Conservation (phyloP, 1,140 invertebrate genomes). For the Wasmannia auropunctata region DNA sequence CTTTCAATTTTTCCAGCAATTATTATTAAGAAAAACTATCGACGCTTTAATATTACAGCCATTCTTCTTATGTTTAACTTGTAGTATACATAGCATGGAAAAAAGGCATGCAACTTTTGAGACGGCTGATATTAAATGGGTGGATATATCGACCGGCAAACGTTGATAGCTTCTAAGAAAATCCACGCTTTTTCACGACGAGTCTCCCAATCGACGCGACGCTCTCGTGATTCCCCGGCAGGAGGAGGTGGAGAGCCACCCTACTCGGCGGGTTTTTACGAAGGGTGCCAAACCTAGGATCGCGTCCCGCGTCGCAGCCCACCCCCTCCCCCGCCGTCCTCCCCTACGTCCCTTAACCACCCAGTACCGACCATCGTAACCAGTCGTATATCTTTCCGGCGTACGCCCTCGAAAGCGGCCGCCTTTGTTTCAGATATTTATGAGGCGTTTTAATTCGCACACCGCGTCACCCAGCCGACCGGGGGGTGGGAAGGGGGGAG, state of each 20-base stretch:
- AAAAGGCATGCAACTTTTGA: constrained; percentile 28
- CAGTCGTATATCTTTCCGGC: constrained; percentile 83
- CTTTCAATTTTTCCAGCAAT: neutral
- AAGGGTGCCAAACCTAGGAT: constrained; percentile 39
- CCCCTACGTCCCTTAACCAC: constrained; percentile 63
- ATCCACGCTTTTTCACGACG: constrained; percentile 39
- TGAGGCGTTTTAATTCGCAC: constrained; percentile 86
- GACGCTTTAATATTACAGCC: neutral
- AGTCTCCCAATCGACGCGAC: constrained; percentile 28
- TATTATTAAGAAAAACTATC: neutral
- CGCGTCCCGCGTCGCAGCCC: constrained; percentile 47
- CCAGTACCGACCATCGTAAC: constrained; percentile 74
- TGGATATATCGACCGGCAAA: constrained; percentile 30
- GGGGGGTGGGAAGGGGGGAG: constrained; percentile 25
- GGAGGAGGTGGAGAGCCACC: constrained; percentile 31
- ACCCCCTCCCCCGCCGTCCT: constrained; percentile 21
- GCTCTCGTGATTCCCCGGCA: constrained; percentile 30
- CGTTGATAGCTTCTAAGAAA: constrained; percentile 17
- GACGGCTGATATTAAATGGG: constrained; percentile 1
- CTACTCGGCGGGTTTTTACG: constrained; percentile 54
- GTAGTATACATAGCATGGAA: neutral
- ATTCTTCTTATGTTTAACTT: constrained; percentile 19
- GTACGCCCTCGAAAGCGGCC: constrained; percentile 84
- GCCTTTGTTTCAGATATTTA: constrained; percentile 86
- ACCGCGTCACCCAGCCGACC: constrained; percentile 77